Evolutionary conservation across 1,140 invertebrate species (phyloP).

Genomic region (Zaprionus inermis): DNA sequence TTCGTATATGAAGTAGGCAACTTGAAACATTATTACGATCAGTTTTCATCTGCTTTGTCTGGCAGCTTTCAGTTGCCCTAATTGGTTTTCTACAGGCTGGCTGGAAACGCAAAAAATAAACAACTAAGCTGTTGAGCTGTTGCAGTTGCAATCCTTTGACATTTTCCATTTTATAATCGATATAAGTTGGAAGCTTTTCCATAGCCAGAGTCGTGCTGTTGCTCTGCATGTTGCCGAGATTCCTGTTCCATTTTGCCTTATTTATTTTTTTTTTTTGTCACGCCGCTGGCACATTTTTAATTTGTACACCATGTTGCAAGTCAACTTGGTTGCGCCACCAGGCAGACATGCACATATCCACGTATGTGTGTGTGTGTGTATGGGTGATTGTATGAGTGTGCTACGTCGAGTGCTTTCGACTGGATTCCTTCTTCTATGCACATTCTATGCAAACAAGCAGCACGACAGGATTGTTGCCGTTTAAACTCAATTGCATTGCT

Average conservation of each 20-base stretch:
- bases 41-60: neutral
- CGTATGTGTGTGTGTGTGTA: neutral
- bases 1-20: too few species aligned
- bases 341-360: neutral
- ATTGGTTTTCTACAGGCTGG: neutral
- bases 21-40: too few species aligned
- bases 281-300: conserved; percentile 73
- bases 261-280: conserved; percentile 49
- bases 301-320: conserved; percentile 73
- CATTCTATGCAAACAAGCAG: conserved; percentile 51
- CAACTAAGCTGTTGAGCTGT: neutral
- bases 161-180: conserved; percentile 1
- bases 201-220: neutral
- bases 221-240: conserved; percentile 10
- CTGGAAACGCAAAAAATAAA: neutral
- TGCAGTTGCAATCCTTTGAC: neutral
- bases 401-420: conserved; percentile 33
- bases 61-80: neutral
- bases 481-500: conserved; percentile 76
- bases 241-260: conserved; percentile 9
- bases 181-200: neutral
- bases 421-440: conserved; percentile 51
- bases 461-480: conserved; percentile 56
- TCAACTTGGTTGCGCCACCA: conserved; percentile 27
- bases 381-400: conserved; percentile 13